Conservation (phyloP, 2,888 invertebrate genomes). For the Tridacna crocea region DNA sequence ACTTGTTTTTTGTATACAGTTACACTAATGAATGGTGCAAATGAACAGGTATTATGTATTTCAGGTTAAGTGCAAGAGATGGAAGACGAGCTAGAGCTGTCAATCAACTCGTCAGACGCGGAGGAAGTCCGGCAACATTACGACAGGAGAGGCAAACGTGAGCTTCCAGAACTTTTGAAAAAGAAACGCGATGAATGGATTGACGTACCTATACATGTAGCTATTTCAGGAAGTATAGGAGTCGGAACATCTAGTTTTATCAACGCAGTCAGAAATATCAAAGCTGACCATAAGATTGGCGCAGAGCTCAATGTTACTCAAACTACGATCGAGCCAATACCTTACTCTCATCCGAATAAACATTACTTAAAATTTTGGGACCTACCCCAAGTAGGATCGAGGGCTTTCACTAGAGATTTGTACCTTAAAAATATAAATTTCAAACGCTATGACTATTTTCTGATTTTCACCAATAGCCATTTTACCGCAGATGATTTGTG, state of each 20-base stretch:
- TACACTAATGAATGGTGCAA: no score
- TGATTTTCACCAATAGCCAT: slow-evolving; percentile 48
- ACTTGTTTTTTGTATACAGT: no score
- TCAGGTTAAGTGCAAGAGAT: neutral
- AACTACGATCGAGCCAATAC: slow-evolving; percentile 59
- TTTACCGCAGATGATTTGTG: slow-evolving; percentile 56
- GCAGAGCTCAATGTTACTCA: slow-evolving; percentile 52
- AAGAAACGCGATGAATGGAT: slow-evolving; percentile 52
- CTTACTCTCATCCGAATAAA: slow-evolving; percentile 62
- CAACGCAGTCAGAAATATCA: slow-evolving; percentile 51
- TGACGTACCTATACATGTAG: slow-evolving; percentile 54
- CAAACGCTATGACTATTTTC: slow-evolving; percentile 54
- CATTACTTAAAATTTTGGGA: slow-evolving; percentile 63
- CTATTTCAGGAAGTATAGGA: slow-evolving; percentile 49
- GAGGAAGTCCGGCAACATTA: slow-evolving; percentile 45
- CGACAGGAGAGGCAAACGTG: slow-evolving; percentile 35
- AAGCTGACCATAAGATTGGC: slow-evolving; percentile 47
- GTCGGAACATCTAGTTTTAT: slow-evolving; percentile 64
- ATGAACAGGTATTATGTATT: no score
- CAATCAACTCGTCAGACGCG: slow-evolving; percentile 53
- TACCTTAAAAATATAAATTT: slow-evolving; percentile 53
- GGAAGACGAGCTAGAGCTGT: slow-evolving; percentile 25
- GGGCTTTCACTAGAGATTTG: slow-evolving; percentile 49
- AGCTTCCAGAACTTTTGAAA: slow-evolving; percentile 33
- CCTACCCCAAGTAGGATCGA: slow-evolving; percentile 55